Conservation (phyloP, 2,888 invertebrate species). For the Aphodius sticticus region DNA sequence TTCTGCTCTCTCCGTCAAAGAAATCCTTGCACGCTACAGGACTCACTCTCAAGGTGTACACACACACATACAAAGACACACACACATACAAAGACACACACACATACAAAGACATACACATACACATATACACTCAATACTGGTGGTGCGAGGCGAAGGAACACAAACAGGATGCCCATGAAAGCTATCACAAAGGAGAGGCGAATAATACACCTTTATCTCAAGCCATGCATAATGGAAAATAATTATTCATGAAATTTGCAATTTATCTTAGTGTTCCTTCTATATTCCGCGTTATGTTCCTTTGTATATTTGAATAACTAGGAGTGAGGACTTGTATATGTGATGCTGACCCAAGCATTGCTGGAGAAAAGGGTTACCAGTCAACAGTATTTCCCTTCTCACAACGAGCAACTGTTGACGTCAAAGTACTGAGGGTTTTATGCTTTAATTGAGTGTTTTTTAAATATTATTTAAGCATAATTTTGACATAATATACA, state of each 20-base stretch:
- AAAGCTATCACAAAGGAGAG: neutral
- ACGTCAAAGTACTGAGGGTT: too few species aligned
- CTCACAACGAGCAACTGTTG: too few species aligned
- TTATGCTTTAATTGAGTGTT: too few species aligned
- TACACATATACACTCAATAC: neutral
- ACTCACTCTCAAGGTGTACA: neutral
- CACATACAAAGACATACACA: neutral
- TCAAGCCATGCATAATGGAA: constrained; percentile 26
- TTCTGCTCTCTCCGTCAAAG: neutral
- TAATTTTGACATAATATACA: too few species aligned
- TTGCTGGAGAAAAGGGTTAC: too few species aligned
- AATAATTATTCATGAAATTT: constrained; percentile 39
- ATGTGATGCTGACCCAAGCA: too few species aligned
- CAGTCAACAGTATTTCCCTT: too few species aligned
- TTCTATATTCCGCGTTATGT: constrained; percentile 34
- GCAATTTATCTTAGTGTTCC: constrained; percentile 35
- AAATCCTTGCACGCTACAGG: constrained; percentile 7
- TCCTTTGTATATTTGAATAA: constrained; percentile 34
- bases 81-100: neutral
- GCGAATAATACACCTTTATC: neutral
- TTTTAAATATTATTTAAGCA: too few species aligned
- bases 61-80: neutral
- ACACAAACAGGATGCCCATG: neutral
- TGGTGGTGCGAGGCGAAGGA: neutral
- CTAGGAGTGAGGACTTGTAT: too few species aligned